phyloP scores from a whole-genome alignment of 2,797 vertebrate genomes.

The Erethizon dorsatum region DNA sequence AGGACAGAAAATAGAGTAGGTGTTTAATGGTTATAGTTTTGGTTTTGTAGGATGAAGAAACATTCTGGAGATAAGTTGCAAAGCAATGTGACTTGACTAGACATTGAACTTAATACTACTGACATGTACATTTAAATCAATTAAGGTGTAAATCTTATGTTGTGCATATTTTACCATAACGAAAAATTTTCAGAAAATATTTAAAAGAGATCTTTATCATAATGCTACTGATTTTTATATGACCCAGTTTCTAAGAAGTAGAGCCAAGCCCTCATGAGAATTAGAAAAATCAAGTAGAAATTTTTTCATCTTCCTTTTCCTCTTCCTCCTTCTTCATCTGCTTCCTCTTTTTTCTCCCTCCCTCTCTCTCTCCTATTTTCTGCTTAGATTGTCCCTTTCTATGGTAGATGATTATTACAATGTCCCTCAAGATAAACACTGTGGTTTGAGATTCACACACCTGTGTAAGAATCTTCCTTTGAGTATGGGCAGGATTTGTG shows the following conservation, averaged over 20 bases:
- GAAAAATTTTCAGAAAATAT: background rate
- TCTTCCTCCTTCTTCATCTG: background rate
- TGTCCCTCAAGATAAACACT: background rate
- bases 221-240: background rate
- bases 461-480: background rate
- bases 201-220: background rate
- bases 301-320: background rate
- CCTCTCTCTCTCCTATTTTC: background rate
- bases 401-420: background rate
- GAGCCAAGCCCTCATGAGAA: background rate
- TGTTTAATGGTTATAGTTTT: background rate
- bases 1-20: fast-evolving
- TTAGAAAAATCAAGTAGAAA: background rate
- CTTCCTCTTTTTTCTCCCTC: no score
- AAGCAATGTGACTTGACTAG: background rate
- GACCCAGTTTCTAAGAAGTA: background rate
- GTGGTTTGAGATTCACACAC: background rate
- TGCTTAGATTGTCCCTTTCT: background rate
- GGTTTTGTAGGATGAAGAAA: background rate
- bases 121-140: background rate
- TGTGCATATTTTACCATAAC: slow-evolving; percentile 14
- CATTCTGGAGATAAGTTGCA: background rate
- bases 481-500: background rate
- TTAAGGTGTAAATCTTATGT: background rate
- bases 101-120: background rate